Conservation (phyloP, 2,888 invertebrate genomes). For the Phania funesta region DNA sequence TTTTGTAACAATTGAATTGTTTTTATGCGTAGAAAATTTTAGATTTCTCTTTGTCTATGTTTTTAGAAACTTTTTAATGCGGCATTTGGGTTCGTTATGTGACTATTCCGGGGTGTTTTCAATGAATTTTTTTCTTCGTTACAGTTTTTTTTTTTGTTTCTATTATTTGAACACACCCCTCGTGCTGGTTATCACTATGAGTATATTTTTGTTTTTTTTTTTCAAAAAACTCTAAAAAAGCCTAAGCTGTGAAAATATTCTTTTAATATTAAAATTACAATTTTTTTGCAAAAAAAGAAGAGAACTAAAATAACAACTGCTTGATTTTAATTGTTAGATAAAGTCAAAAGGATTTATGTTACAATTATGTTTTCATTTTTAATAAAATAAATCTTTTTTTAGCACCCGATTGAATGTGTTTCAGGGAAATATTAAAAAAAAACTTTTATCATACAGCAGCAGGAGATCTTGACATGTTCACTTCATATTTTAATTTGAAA, state of each 20-base stretch:
- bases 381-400: conserved; percentile 53
- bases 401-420: conserved; percentile 7
- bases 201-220: conserved; percentile 42
- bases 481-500: conserved; percentile 32
- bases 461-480: conserved; percentile 44
- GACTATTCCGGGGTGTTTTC: conserved; percentile 73
- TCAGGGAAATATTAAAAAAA: neutral
- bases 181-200: conserved; percentile 68
- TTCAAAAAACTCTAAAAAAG: conserved; percentile 16
- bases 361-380: conserved; percentile 60
- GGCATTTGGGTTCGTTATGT: conserved; percentile 47
- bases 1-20: conserved; percentile 77
- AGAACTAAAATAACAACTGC: conserved; percentile 71
- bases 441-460: conserved; percentile 6
- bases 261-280: conserved; percentile 55
- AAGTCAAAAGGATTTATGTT: conserved; percentile 75
- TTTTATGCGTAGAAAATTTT: conserved; percentile 73
- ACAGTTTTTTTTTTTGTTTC: conserved; percentile 65
- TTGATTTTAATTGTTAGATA: conserved; percentile 78
- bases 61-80: conserved; percentile 19
- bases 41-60: conserved; percentile 57
- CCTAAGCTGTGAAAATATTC: conserved; percentile 66
- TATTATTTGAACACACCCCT: conserved; percentile 77
- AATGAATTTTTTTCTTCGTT: conserved; percentile 52
- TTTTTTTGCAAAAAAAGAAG: conserved; percentile 65